Conservation (phyloP, 92 coral and sea anemone genomes). For the Palythoa caribaeorum region DNA sequence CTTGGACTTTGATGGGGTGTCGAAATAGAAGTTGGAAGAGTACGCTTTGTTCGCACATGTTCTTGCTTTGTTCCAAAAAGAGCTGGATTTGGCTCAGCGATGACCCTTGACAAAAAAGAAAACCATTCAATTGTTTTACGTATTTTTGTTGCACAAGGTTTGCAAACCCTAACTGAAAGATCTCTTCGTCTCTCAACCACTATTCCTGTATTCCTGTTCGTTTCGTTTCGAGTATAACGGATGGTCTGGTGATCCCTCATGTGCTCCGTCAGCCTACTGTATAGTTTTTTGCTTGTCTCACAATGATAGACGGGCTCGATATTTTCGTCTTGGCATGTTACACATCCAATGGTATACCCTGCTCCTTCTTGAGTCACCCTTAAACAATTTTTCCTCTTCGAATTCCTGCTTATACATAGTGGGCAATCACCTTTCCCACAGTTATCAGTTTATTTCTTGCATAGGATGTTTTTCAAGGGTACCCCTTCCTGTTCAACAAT, state of each 20-base stretch:
- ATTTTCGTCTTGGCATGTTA: too few relatives aligned
- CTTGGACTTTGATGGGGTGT: too few relatives aligned
- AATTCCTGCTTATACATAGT: background rate
- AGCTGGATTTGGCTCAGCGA: background rate
- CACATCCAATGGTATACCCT: too few relatives aligned
- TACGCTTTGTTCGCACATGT: background rate
- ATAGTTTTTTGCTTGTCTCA: too few relatives aligned
- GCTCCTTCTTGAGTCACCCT: too few relatives aligned
- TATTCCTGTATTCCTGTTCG: background rate
- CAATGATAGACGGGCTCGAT: too few relatives aligned
- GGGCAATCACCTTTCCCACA: conserved; percentile 1
- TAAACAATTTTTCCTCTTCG: background rate
- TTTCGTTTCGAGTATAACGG: too few relatives aligned
- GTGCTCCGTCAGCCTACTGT: too few relatives aligned
- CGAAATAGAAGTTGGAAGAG: too few relatives aligned
- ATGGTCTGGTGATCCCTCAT: too few relatives aligned
- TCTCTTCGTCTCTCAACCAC: background rate
- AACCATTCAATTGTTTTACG: background rate
- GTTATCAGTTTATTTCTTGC: background rate
- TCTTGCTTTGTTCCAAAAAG: background rate
- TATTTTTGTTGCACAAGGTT: background rate
- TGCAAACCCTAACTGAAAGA: background rate
- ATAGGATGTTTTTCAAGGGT: background rate
- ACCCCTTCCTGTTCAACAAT: background rate
- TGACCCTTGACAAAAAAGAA: background rate